Evolutionary conservation across 2,888 invertebrate species (phyloP), one percentile per base, ranked within the genome.

Genomic region (Erebia aethiops): DNA sequence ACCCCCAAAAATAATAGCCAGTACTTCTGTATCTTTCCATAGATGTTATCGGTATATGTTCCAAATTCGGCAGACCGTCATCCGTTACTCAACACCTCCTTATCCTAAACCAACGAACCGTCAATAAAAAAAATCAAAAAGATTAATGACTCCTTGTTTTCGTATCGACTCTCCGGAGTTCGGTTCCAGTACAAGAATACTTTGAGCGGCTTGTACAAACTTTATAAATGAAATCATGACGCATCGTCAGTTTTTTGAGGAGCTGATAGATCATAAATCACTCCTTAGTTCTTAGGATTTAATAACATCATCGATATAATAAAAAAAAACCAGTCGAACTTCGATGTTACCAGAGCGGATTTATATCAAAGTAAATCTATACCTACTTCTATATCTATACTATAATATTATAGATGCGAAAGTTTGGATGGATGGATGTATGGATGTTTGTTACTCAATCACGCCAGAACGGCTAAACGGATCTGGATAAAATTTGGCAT

Each of bases 161-260:
- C 67, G 16, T 71, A 72, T 71, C 69, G 67, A 72, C 72, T 73
- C 67, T 4, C 18, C 46, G 68, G 63, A 67, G 67, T 46, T 58
- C 56, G 43, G 26, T 49, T 51, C 43, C 54, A 46, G 54, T 18
- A 26, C 13, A 41, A 54, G 52, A 68, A 65, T 68, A 57, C 18
- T 51, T 72, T 74, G 65, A 43, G 63, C 69, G 65, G 54, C 41
- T 64, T 43, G 41, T 49, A 69, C 66, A 57, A 70, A 74, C 67
- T 70, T n/a, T 71, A 67, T 60, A 72, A 75, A 69, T 71, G 56
- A 54, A 72, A 72, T 71, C 35, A 72, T 71, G 74, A 71, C 68
- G 71, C 71, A 70, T 61, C 51, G 63, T 68, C 72, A 57, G 69
- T 60, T 69, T 72, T 70, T 64, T 35, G 60, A 65, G 56, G 57